phyloP scores from a whole-genome alignment of 2,888 invertebrate species.

The Ophion ventricosus region DNA sequence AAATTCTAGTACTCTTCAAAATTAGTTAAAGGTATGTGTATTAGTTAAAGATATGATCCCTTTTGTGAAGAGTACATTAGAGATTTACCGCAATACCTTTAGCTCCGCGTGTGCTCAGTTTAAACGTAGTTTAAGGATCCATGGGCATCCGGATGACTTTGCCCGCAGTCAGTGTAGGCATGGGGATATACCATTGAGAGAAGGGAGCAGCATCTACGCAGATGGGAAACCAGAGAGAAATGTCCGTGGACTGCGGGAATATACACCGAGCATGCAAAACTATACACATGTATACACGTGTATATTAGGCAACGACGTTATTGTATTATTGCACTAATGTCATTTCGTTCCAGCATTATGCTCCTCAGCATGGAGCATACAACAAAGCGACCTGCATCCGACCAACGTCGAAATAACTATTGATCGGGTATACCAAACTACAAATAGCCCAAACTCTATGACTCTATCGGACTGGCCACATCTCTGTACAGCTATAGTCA shows the following conservation, averaged over 20 bases:
- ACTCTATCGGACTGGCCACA: background rate
- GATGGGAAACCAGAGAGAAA: slow-evolving; percentile 40
- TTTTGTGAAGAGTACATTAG: slow-evolving; percentile 17
- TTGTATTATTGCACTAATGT: slow-evolving; percentile 47
- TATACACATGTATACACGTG: slow-evolving; percentile 2
- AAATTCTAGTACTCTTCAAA: too few relatives aligned
- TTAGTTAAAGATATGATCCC: slow-evolving; percentile 29
- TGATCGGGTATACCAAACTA: slow-evolving; percentile 4
- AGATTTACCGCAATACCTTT: slow-evolving; percentile 40
- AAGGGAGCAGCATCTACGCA: slow-evolving; percentile 8
- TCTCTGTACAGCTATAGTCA: background rate
- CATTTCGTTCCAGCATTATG: slow-evolving; percentile 18
- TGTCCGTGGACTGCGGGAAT: slow-evolving; percentile 4
- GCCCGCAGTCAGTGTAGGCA: slow-evolving; percentile 32
- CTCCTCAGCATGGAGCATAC: slow-evolving; percentile 14
- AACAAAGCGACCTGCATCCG: background rate
- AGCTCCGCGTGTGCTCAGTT: slow-evolving; percentile 4
- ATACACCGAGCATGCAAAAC: slow-evolving; percentile 5
- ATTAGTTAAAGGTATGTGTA: too few relatives aligned
- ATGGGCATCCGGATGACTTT: slow-evolving; percentile 43
- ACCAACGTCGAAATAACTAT: background rate
- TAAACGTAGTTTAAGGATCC: slow-evolving; percentile 55
- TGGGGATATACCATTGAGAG: slow-evolving; percentile 32
- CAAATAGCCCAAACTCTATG: background rate
- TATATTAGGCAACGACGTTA: slow-evolving; percentile 33